These are phyloP conservation scores for Nasonovia ribisnigri DNA, from an alignment of 2,888 invertebrate genomes.

Conservation along the genomic window DNA sequence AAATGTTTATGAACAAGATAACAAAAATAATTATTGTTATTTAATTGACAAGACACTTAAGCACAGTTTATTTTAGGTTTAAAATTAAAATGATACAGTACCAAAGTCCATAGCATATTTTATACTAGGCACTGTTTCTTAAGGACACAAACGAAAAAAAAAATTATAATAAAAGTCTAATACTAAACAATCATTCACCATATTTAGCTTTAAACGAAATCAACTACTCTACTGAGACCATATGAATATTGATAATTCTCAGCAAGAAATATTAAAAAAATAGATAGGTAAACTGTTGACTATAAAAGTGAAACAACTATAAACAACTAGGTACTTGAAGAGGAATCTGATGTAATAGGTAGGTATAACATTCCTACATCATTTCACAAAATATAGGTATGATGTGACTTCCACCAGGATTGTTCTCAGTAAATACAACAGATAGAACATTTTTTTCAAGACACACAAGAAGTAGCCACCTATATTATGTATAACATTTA, in stretches of 20 bases:
- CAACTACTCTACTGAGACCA: constrained; percentile 51
- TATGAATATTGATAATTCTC: constrained; percentile 57
- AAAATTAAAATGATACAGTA: constrained; percentile 43
- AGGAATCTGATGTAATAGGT: background rate
- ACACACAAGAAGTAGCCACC: background rate
- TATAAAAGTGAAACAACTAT: constrained; percentile 9
- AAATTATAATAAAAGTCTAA: background rate
- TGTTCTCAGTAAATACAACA: constrained; percentile 47
- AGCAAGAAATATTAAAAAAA: constrained; percentile 41
- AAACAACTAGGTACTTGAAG: constrained; percentile 23
- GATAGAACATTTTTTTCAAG: background rate
- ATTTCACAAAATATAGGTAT: background rate
- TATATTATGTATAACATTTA: background rate
- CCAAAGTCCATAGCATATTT: constrained; percentile 59
- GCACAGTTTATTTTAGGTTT: background rate
- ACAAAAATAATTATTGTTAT: constrained; percentile 38
- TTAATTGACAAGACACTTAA: constrained; percentile 46
- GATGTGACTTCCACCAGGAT: background rate
- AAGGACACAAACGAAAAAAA: constrained; percentile 30
- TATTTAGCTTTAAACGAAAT: constrained; percentile 31
- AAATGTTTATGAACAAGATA: constrained; percentile 57
- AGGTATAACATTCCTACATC: background rate
- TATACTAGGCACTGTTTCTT: constrained; percentile 61
- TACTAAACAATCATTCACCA: constrained; percentile 27
- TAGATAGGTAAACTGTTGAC: constrained; percentile 1